Base-by-base conservation (phyloP, 2,888 invertebrate species). In the Uropetala carovei region DNA sequence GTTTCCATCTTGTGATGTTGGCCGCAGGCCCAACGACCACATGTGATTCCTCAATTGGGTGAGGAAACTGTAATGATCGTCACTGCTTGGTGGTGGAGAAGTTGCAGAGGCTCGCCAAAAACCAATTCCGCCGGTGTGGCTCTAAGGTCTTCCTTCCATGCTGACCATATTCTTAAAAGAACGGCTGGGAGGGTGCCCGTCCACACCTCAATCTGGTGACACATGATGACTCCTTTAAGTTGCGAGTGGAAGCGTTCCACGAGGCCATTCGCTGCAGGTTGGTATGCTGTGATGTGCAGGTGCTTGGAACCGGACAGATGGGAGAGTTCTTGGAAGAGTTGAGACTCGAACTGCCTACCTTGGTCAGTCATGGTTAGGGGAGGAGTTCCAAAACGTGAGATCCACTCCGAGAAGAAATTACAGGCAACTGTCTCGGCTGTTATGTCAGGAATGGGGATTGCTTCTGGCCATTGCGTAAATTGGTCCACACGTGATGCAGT, bases 181-280 rank as follows among this genome's bases (percentile, higher is more conserved):
- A 95, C 94, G 8, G 93, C 92, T 0, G 94, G 94, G 27, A 95
- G 93, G 8, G 93, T 92, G 11, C 93, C 93, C 5, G 93, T 81
- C 94, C 94, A 95, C 64, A 93, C 68, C 10, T 93, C 92, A 0
- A 91, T 18, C 7, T 22, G 75, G 58, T 94, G 93, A 92, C 94
- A 94, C 92, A 92, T 94, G 30, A 95, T 93, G 0, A 95, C 94
- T 0, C 95, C 94, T 93, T 95, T 95, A 92, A 95, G 93, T 13
- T 94, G 94, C 1, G n/a, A n/a, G n/a, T n/a, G n/a, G n/a, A n/a
- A n/a, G n/a, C n/a, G n/a, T n/a, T n/a, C n/a, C n/a, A n/a, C n/a
- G n/a, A n/a, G n/a, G n/a, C n/a, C n/a, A n/a, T n/a, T n/a, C n/a
- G n/a, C n/a, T n/a, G n/a, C 95, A 93, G 93, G 94, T 93, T 83